These are phyloP conservation scores for Otolemur crassicaudatus DNA, from an alignment of 2,797 vertebrate genomes.

Conservation along the genomic window DNA sequence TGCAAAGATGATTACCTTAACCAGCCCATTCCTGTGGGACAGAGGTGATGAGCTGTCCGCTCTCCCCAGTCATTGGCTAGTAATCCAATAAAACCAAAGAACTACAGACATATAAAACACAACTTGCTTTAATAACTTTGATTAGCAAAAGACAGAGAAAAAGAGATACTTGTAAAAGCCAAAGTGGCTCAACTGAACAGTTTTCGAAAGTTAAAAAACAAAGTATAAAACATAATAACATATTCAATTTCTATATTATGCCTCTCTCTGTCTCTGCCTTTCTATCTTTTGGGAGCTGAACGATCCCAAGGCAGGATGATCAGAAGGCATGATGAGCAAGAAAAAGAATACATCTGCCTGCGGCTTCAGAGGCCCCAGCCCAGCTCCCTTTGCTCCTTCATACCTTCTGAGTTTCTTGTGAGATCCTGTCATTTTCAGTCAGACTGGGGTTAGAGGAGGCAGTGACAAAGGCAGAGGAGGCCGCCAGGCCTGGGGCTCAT, in stretches of 20 bases:
- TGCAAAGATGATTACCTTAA: neutral
- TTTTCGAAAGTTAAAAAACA: conserved; percentile 36
- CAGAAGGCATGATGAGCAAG: neutral
- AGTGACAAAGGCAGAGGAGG: neutral
- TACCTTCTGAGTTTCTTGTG: neutral
- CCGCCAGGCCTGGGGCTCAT: neutral
- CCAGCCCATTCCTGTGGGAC: neutral
- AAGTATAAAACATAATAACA: neutral
- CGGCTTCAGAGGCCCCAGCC: neutral
- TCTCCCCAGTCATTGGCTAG: neutral
- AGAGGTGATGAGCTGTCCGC: neutral
- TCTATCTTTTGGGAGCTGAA: conserved; percentile 30
- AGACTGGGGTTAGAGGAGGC: neutral
- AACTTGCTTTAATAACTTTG: neutral
- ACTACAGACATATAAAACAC: neutral
- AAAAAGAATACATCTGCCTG: neutral
- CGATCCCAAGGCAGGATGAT: neutral
- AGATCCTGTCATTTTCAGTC: neutral
- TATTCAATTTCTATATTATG: neutral
- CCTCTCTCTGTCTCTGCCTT: neutral
- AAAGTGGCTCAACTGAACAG: neutral
- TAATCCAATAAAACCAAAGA: conserved; percentile 31
- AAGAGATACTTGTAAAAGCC: neutral
- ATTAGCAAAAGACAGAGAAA: neutral
- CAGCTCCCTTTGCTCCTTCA: neutral